Conservation (phyloP, 2,113 vertebrate species). For the Chlorodrepanis virens region DNA sequence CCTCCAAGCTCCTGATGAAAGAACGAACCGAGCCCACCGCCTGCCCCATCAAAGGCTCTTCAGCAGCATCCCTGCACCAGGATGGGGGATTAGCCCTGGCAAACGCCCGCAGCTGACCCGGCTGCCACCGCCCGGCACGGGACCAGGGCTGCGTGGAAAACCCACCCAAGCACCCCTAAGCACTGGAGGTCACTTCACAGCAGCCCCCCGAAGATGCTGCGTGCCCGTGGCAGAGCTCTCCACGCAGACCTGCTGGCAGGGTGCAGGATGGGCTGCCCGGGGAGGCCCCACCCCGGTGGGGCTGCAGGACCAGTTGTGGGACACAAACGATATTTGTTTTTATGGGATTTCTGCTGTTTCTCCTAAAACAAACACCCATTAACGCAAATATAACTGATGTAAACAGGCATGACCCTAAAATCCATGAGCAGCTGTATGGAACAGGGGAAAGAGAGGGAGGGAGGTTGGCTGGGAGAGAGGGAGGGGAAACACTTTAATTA, state of each 20-base stretch:
- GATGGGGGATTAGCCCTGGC: not conserved
- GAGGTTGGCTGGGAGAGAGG: not conserved
- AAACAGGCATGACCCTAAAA: conserved; percentile 42
- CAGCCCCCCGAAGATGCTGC: fast-evolving
- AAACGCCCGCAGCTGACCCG: fast-evolving
- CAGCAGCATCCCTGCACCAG: fast-evolving
- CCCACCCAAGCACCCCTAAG: not conserved
- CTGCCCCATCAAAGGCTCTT: not conserved
- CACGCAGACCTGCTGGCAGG: fast-evolving
- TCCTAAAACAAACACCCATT: conserved; percentile 11
- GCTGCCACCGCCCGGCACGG: fast-evolving
- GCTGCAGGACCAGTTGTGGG: not conserved
- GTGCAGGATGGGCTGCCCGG: not conserved
- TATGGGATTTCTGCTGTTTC: not conserved
- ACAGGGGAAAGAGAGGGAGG: not conserved
- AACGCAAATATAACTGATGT: not conserved
- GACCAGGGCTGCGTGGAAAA: fast-evolving
- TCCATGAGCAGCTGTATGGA: conserved; percentile 26
- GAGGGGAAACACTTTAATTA: conserved; percentile 13
- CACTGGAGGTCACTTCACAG: not conserved
- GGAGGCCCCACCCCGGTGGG: not conserved
- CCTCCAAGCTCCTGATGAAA: not conserved
- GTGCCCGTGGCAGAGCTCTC: fast-evolving
- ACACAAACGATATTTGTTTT: not conserved
- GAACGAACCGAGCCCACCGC: fast-evolving